Base-by-base conservation (phyloP, 2,113 vertebrate species). In the Nettapus auritus region DNA sequence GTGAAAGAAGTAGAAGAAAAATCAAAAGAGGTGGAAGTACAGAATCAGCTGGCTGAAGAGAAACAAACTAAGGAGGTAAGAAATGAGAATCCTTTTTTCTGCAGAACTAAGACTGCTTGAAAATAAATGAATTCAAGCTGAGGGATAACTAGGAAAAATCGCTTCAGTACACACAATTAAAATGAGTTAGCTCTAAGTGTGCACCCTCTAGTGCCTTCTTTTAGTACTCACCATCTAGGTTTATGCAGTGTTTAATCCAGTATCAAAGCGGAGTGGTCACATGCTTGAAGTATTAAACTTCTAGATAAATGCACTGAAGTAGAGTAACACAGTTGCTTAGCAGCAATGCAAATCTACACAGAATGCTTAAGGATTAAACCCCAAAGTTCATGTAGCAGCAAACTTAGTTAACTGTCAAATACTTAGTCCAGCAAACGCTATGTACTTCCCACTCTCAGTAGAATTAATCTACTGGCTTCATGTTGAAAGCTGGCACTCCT, bases 11-110 rank as follows among this genome's bases (percentile, higher is more conserved):
- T 16, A 42, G 50, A 3, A 34, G 31, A 26, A 78, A 34, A 75
- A 82, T 28, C 86, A 50, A 60, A 59, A 44, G 93, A 89, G 26
- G 9, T 15, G 8, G 84, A 86, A 44, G 33, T 79, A 42, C 73
- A 44, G 62, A 91, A 84, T 57, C 28, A 93, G 33, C 15, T 78
- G 13, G 4, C 21, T 11, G 68, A 82, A 75, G 89, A 93, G 11
- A 21, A 63, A 8, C 9, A 40, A 56, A 67, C 88, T 13, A 21
- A 63, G 1, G 97, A 98, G 97, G 98, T 97, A 88, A 68, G 70
- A 71, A 83, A 59, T 59, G 3, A 31, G 22, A 64, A 6, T 38
- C 12, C 1, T 3, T 60, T 94, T 78, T 89, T 21, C 34, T 89
- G 68, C 18, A 42, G 55, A 90, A 44, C 9, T 75, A 13, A 48